Evolutionary conservation across 2,797 vertebrate genomes (phyloP).

Genomic region (Cephalopachus bancanus): DNA sequence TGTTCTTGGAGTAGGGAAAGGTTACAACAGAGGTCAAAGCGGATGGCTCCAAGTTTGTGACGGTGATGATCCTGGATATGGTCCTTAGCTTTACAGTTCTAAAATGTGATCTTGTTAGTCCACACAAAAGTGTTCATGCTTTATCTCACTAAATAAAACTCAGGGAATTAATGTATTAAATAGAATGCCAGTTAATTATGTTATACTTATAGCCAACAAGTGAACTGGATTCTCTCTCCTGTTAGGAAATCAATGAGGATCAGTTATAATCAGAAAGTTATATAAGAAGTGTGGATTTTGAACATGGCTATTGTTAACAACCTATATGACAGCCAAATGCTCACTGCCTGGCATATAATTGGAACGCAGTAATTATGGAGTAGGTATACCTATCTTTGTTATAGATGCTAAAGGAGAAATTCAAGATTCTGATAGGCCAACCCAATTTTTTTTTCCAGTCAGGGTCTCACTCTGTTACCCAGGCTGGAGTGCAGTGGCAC

Average conservation of each 20-base stretch:
- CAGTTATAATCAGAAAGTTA: conserved; percentile 27
- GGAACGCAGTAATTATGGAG: not conserved
- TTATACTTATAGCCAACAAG: not conserved
- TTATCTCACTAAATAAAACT: conserved; percentile 4
- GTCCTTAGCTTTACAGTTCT: conserved; percentile 16
- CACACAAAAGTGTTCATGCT: not conserved
- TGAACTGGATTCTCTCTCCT: not conserved
- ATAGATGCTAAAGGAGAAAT: not conserved
- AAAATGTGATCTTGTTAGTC: not conserved
- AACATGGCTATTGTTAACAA: not conserved
- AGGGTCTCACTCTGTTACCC: too few species aligned
- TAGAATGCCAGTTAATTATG: not conserved
- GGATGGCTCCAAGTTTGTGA: not conserved
- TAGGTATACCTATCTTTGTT: not conserved
- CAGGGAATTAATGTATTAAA: conserved; percentile 20
- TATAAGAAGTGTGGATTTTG: not conserved
- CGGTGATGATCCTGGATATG: not conserved
- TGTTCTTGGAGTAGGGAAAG: conserved; percentile 38
- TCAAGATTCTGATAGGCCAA: conserved; percentile 12
- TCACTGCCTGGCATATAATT: not conserved
- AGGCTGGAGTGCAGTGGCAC: too few species aligned
- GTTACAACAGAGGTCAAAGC: not conserved
- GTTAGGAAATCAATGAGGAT: not conserved
- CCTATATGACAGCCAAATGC: not conserved
- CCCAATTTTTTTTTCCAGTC: not conserved